phyloP scores from a whole-genome alignment of 2,113 vertebrate species.

The Callithrix jacchus region DNA sequence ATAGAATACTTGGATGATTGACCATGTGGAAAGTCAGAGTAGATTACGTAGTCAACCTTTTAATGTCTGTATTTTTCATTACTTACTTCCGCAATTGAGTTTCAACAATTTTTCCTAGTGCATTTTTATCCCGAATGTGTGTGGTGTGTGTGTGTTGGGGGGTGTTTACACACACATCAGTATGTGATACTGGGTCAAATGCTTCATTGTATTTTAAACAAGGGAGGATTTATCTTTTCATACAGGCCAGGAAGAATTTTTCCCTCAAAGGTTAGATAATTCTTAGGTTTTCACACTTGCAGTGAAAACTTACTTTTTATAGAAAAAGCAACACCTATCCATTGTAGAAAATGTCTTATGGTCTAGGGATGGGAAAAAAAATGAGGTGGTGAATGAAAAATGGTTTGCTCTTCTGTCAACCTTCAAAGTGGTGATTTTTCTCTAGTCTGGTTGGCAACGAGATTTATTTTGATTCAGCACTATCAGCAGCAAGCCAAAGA shows the following conservation, averaged over 20 bases:
- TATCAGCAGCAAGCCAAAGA: conserved; percentile 10
- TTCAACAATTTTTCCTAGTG: not conserved
- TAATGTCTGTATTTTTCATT: conserved; percentile 36
- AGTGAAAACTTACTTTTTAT: conserved; percentile 35
- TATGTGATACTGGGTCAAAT: conserved; percentile 25
- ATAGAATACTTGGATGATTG: not conserved
- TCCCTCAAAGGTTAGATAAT: not conserved
- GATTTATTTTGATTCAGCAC: conserved; percentile 37
- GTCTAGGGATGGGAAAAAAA: not conserved
- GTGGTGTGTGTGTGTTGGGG: no score
- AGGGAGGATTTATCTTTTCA: not conserved
- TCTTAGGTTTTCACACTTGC: conserved; percentile 49
- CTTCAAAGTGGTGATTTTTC: conserved; percentile 57
- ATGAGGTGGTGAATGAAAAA: conserved; percentile 41
- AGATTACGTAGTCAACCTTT: conserved; percentile 12
- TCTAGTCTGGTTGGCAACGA: not conserved
- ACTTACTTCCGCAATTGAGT: not conserved
- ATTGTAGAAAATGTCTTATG: conserved; percentile 19
- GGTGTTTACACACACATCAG: not conserved
- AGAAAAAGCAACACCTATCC: not conserved
- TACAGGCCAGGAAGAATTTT: not conserved
- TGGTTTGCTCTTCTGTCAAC: conserved; percentile 54
- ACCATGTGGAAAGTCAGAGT: not conserved
- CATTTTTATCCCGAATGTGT: not conserved
- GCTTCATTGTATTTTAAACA: conserved; percentile 25